Evolutionary conservation across 2,113 vertebrate genomes (phyloP).

Genomic region (Uria aalge): DNA sequence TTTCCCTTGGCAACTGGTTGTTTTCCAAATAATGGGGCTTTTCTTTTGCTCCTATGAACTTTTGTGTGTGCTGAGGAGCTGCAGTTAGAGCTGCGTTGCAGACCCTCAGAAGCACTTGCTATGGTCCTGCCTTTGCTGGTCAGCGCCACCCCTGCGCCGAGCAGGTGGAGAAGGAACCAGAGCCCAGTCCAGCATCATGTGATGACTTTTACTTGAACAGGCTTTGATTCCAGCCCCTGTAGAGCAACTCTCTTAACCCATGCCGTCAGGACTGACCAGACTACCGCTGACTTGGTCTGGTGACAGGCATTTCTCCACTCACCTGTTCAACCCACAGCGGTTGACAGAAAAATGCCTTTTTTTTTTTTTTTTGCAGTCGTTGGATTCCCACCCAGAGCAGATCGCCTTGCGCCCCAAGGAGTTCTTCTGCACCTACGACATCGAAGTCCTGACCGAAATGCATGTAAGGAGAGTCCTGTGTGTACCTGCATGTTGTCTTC

Average conservation of each 20-base stretch:
- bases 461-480: slow-evolving; percentile 75
- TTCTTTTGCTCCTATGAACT: not conserved
- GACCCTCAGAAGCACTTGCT: not conserved
- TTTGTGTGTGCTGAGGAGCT: not conserved
- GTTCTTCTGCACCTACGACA: slow-evolving; percentile 89
- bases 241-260: not conserved
- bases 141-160: fast-evolving
- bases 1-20: not conserved
- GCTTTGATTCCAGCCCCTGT: not conserved
- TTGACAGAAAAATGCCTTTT: not conserved
- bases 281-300: not conserved
- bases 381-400: slow-evolving; percentile 93
- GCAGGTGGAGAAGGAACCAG: not conserved
- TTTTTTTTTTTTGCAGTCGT: slow-evolving; percentile 76
- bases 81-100: not conserved
- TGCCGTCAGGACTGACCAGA: not conserved
- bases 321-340: not conserved
- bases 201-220: not conserved
- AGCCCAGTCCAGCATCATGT: not conserved
- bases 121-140: not conserved
- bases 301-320: not conserved
- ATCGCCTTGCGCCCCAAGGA: slow-evolving; percentile 88
- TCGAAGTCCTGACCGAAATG: slow-evolving; percentile 91
- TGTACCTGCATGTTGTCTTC: not conserved
- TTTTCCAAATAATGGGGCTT: not conserved